A percentile compares a stretch with the other conserved stretches of the same genome.
These are phyloP conservation scores for Drosophila phalerata DNA, from an alignment of 2,888 invertebrate species.

Conservation along the genomic window DNA sequence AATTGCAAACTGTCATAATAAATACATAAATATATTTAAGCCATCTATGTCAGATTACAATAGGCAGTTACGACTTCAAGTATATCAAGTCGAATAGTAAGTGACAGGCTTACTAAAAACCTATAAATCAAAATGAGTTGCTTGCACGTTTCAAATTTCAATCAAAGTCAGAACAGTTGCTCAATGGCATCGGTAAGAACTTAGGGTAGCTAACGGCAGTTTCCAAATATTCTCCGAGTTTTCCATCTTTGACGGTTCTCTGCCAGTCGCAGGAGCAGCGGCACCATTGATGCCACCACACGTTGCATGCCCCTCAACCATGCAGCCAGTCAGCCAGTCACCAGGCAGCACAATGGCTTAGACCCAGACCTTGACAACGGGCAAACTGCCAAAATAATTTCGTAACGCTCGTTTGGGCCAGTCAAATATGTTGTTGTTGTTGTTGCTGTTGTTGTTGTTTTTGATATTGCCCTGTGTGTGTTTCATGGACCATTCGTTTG, in stretches of 20 bases:
- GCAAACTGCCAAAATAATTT: constrained; percentile 71
- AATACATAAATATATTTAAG: not conserved
- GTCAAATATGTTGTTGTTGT: constrained; percentile 15
- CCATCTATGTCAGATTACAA: not conserved
- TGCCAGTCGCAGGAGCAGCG: constrained; percentile 27
- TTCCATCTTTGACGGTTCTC: constrained; percentile 3
- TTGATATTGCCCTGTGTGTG: not conserved
- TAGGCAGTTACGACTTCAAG: not conserved
- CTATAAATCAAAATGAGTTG: constrained; percentile 8
- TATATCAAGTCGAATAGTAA: not conserved
- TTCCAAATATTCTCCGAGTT: not conserved
- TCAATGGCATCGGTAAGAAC: constrained; percentile 21
- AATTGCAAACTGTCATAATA: not conserved
- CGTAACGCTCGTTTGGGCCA: constrained; percentile 60
- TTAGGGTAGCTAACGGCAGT: constrained; percentile 1
- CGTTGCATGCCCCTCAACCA: constrained; percentile 22
- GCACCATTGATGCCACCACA: constrained; percentile 8
- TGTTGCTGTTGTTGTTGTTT: constrained; percentile 3
- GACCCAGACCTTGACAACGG: constrained; percentile 53
- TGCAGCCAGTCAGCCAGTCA: not conserved
- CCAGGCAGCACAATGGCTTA: constrained; percentile 35
- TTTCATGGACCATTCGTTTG: constrained; percentile 6
- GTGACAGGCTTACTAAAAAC: not conserved
- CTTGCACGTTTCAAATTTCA: constrained; percentile 22
- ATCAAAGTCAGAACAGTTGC: constrained; percentile 19